Conservation (phyloP, 2,888 invertebrate species). For the Polymixis lichenea region DNA sequence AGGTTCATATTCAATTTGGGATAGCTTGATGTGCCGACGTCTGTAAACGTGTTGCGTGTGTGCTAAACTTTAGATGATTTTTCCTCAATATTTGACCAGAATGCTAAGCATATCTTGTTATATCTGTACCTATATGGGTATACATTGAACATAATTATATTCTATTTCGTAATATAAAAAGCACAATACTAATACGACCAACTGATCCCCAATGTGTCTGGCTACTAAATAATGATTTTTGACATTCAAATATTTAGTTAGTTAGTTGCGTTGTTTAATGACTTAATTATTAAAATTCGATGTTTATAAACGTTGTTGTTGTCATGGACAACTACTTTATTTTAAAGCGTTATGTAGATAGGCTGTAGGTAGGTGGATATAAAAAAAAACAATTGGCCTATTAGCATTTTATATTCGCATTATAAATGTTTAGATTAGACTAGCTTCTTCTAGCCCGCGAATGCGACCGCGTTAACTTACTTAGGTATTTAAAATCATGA, state of each 20-base stretch:
- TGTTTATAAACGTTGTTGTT: conserved; percentile 3
- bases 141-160: background rate
- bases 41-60: too few relatives aligned
- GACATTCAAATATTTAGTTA: background rate
- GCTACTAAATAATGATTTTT: background rate
- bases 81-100: background rate
- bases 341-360: background rate
- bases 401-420: background rate
- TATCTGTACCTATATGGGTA: background rate
- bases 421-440: background rate
- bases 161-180: background rate
- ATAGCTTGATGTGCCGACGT: too few relatives aligned
- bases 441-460: background rate
- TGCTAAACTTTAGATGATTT: background rate
- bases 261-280: conserved; percentile 1
- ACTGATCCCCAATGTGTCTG: background rate
- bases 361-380: background rate
- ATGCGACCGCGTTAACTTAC: background rate
- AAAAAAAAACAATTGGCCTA: background rate
- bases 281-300: conserved; percentile 11
- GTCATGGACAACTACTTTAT: conserved; percentile 30
- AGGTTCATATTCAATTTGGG: too few relatives aligned
- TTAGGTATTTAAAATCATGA: too few relatives aligned
- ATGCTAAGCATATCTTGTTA: background rate
- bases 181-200: background rate